phyloP scores from a whole-genome alignment of 2,797 vertebrate genomes.

The Chloroceryle inda region DNA sequence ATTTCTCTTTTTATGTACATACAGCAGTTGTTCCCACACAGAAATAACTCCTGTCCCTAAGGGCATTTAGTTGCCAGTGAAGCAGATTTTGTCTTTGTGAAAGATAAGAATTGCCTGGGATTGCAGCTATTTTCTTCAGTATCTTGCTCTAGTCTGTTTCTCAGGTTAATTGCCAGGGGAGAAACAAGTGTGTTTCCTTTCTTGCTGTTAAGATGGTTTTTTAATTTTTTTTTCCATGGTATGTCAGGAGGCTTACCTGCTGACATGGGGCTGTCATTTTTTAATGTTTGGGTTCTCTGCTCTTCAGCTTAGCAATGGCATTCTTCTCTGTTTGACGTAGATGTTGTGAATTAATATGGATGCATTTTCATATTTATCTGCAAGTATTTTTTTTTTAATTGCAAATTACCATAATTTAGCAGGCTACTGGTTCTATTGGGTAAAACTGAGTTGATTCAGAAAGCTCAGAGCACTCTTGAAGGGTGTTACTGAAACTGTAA shows the following conservation, averaged over 20 bases:
- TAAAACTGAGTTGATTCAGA: background rate
- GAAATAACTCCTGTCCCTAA: background rate
- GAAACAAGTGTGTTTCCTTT: background rate
- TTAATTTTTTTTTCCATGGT: background rate
- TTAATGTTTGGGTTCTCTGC: background rate
- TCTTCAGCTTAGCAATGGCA: background rate
- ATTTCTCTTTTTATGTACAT: background rate
- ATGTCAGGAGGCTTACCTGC: background rate
- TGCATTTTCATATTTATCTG: background rate
- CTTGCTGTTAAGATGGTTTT: background rate
- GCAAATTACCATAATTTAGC: background rate
- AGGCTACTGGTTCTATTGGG: background rate
- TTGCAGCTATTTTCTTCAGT: background rate
- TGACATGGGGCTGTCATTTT: background rate
- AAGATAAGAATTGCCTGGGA: background rate
- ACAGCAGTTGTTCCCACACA: background rate
- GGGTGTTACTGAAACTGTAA: rapidly evolving
- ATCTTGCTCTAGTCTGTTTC: background rate
- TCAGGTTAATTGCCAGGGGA: background rate
- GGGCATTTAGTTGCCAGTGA: background rate
- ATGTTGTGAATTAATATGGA: background rate
- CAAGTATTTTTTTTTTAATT: background rate
- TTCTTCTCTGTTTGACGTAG: background rate
- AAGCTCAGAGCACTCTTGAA: background rate
- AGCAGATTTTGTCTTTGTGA: background rate